Evolutionary conservation across 2,113 vertebrate species (phyloP).

Genomic region (Alosa alosa): DNA sequence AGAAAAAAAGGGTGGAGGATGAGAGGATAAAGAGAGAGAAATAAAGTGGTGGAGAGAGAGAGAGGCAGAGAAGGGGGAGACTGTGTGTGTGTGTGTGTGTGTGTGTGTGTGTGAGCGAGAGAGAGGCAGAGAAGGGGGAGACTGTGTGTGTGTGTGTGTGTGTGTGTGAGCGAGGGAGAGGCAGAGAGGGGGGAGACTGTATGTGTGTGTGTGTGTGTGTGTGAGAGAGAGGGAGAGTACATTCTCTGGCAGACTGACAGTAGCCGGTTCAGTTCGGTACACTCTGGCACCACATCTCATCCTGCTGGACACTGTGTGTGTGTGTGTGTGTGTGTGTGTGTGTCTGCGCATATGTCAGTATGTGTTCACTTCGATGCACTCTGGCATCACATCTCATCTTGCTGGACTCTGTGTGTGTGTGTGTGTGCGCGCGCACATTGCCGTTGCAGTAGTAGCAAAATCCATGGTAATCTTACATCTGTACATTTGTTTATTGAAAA

Average conservation of each 20-base stretch:
- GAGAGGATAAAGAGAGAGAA: not conserved
- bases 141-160: not conserved
- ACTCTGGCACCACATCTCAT: slow-evolving; percentile 25
- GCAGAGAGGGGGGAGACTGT: not conserved
- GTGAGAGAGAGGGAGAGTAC: slow-evolving; percentile 30
- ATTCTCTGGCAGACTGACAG: slow-evolving; percentile 66
- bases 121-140: not conserved
- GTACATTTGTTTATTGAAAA: too few relatives aligned
- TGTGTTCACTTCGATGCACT: not conserved
- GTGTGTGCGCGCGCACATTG: not conserved
- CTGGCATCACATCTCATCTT: not conserved
- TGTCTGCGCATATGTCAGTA: not conserved
- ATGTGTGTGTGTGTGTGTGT: not conserved
- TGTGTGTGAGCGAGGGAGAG: not conserved
- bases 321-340: not conserved
- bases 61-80: not conserved
- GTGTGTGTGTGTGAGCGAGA: not conserved
- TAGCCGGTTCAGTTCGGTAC: slow-evolving; percentile 53
- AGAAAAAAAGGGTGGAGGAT: not conserved
- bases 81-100: not conserved
- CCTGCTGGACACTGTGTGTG: not conserved
- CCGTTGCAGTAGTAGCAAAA: too few relatives aligned
- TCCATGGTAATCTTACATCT: too few relatives aligned
- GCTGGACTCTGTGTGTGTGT: not conserved
- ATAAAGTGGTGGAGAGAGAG: not conserved